Conservation (phyloP, 2,888 invertebrate genomes). For the Mythimna albipuncta region DNA sequence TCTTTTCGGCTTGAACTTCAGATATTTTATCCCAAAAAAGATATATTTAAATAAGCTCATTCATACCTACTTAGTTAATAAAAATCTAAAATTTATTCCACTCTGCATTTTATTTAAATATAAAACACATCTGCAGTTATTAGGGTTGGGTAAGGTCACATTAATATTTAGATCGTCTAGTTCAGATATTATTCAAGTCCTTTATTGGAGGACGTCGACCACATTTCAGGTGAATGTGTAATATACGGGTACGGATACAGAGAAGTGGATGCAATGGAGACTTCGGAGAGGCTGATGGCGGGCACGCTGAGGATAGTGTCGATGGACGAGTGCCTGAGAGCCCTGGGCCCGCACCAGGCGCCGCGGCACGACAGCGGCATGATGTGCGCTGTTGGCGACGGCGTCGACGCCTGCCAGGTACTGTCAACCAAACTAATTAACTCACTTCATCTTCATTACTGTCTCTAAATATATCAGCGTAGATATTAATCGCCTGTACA, state of each 20-base stretch:
- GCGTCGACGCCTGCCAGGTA: conserved; percentile 86
- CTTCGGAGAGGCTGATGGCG: conserved; percentile 74
- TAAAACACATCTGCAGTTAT: conserved; percentile 29
- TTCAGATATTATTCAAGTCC: conserved; percentile 46
- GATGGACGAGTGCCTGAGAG: conserved; percentile 77
- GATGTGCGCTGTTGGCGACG: conserved; percentile 85
- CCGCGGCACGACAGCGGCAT: conserved; percentile 80
- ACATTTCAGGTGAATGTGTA: conserved; percentile 80
- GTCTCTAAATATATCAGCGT: conserved; percentile 12
- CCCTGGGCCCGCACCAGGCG: conserved; percentile 77
- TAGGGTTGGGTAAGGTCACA: conserved; percentile 39
- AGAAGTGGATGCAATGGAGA: conserved; percentile 64
- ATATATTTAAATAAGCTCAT: conserved; percentile 16
- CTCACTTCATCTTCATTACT: conserved; percentile 28
- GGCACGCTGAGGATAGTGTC: conserved; percentile 80
- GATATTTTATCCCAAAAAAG: conserved; percentile 1
- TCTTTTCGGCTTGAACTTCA: conserved; percentile 1
- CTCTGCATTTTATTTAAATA: conserved; percentile 31
- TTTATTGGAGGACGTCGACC: conserved; percentile 30
- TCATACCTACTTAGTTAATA: not conserved
- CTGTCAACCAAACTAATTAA: conserved; percentile 31
- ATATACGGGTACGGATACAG: conserved; percentile 84
- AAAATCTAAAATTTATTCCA: conserved; percentile 15
- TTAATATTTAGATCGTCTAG: conserved; percentile 56
- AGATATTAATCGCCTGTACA: not conserved